These are phyloP conservation scores for Ictalurus furcatus DNA, from an alignment of 2,113 vertebrate genomes.

Conservation along the genomic window DNA sequence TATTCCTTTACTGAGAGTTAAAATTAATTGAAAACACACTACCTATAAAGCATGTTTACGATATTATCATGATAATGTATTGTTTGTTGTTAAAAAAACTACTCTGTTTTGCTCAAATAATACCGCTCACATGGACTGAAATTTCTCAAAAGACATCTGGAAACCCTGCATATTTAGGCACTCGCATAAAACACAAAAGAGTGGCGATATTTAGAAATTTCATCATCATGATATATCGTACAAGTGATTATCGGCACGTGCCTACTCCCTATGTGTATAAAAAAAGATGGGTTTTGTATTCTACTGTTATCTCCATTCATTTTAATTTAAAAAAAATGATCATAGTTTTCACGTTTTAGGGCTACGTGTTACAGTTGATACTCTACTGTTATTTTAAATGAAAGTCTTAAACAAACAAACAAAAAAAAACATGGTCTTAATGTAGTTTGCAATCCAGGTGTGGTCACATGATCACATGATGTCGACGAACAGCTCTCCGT, in stretches of 20 bases:
- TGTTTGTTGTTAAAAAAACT: not conserved
- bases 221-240: not conserved
- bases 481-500: slow-evolving; percentile 98
- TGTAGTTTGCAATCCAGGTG: not conserved
- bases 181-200: not conserved
- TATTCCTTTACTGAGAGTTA: not conserved
- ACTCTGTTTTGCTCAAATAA: not conserved
- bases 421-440: not conserved
- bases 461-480: slow-evolving; percentile 99
- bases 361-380: slow-evolving; percentile 29
- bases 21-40: not conserved
- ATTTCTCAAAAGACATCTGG: not conserved
- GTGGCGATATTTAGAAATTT: not conserved
- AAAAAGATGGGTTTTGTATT: not conserved
- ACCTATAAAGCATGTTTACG: not conserved
- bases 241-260: not conserved
- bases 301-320: not conserved
- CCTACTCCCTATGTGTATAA: not conserved
- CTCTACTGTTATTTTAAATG: slow-evolving; percentile 36
- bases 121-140: not conserved
- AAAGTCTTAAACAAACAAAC: too few species aligned
- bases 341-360: not conserved
- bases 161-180: not conserved
- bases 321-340: slow-evolving; percentile 2
- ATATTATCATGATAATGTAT: too few species aligned